Evolutionary conservation across 2,797 vertebrate genomes (phyloP).

Genomic region (Phoeniculus purpureus): DNA sequence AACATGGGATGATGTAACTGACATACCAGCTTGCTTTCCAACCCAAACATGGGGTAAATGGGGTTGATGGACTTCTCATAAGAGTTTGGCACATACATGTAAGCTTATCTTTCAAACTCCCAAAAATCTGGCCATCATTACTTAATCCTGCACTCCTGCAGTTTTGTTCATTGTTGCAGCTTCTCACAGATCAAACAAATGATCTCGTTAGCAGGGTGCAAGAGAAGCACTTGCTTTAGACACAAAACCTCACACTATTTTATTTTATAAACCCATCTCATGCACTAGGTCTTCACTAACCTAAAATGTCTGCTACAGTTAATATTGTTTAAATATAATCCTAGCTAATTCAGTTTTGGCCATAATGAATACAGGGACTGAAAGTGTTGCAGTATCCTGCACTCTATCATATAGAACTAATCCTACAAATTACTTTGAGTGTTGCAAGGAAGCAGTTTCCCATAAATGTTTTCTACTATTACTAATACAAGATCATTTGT

Average conservation of each 20-base stretch:
- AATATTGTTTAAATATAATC: constrained; percentile 5
- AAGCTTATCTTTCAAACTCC: background rate
- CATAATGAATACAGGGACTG: background rate
- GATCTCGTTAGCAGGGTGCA: background rate
- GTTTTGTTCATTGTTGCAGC: background rate
- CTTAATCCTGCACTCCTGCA: background rate
- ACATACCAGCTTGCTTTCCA: background rate
- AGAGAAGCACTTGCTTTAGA: background rate
- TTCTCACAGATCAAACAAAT: background rate
- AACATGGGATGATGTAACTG: background rate
- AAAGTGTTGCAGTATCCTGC: background rate
- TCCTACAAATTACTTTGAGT: constrained; percentile 27
- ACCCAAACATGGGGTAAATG: background rate
- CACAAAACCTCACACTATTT: background rate
- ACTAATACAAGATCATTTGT: background rate
- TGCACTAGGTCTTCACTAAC: background rate
- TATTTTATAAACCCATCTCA: background rate
- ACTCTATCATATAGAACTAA: background rate
- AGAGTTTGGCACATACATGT: background rate
- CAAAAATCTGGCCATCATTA: background rate
- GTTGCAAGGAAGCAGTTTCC: constrained; percentile 15
- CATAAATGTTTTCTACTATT: background rate
- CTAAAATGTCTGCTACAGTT: background rate
- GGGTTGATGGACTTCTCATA: background rate
- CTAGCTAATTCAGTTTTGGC: constrained; percentile 18